Percentiles rank a stretch among this genome's conserved stretches.
These are phyloP conservation scores for Eupithecia tripunctaria DNA, from an alignment of 2,888 invertebrate species.

Conservation along the genomic window DNA sequence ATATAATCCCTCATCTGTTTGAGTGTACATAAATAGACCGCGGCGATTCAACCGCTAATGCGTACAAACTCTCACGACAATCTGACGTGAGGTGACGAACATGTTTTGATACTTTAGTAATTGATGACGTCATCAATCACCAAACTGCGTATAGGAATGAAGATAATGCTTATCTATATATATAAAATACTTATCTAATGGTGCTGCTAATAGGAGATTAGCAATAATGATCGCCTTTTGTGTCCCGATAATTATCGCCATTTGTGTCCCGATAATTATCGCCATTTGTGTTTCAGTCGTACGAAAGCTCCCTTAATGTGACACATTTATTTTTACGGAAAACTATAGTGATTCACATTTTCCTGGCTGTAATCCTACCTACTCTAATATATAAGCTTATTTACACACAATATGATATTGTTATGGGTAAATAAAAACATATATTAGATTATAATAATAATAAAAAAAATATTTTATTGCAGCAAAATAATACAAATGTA, in stretches of 20 bases:
- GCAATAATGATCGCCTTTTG: slow-evolving; percentile 9
- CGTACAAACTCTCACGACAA: background rate
- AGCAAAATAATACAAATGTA: too few species aligned
- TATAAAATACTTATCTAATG: background rate
- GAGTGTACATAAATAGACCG: background rate
- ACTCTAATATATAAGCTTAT: too few species aligned
- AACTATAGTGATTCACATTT: background rate
- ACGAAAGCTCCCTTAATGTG: background rate
- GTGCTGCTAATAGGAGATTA: background rate
- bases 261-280: slow-evolving; percentile 7
- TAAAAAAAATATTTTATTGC: too few species aligned
- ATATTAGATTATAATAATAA: too few species aligned
- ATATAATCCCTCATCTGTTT: background rate
- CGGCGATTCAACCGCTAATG: background rate
- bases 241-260: background rate
- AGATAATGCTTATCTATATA: background rate
- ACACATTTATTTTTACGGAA: background rate
- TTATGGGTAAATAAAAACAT: too few species aligned
- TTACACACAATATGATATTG: too few species aligned
- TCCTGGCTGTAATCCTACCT: too few species aligned
- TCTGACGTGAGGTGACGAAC: background rate
- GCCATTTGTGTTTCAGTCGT: background rate
- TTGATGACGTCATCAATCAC: background rate
- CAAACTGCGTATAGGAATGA: background rate
- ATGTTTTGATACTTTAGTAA: slow-evolving; percentile 2